A percentile compares a stretch with the other conserved stretches of the same genome.
These are phyloP conservation scores for Caenorhabditis brenneri DNA, from an alignment of 1,140 invertebrate species.

Conservation along the genomic window DNA sequence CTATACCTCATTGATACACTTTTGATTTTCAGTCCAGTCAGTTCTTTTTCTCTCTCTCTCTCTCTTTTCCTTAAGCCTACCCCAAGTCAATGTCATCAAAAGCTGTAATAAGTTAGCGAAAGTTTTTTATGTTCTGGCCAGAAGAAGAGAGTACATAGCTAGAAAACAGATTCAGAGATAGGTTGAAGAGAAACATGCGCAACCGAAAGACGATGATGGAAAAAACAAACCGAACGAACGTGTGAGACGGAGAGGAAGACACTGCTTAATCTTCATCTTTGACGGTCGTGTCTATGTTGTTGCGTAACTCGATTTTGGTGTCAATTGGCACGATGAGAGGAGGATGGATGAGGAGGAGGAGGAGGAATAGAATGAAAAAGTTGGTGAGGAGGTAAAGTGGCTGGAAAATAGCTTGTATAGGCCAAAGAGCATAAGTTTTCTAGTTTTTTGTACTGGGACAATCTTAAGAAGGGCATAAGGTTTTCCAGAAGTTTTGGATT, in stretches of 20 bases:
- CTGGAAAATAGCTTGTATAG: too few relatives aligned
- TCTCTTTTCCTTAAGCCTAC: neutral
- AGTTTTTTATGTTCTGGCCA: slow-evolving; percentile 20
- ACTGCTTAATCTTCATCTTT: neutral
- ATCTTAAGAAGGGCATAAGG: too few relatives aligned
- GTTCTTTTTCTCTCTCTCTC: neutral
- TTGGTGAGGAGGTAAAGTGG: too few relatives aligned
- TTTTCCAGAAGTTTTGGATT: too few relatives aligned
- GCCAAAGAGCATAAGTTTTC: too few relatives aligned
- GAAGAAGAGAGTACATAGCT: neutral
- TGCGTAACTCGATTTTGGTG: slow-evolving; percentile 28
- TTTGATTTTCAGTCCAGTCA: slow-evolving; percentile 16
- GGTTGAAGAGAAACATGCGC: neutral
- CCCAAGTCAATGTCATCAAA: neutral
- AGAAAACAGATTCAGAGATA: neutral
- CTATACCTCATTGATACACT: neutral
- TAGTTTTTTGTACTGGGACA: too few relatives aligned
- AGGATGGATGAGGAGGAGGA: neutral
- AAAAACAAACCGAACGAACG: slow-evolving; percentile 12
- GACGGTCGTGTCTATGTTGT: neutral
- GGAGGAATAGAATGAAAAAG: too few relatives aligned
- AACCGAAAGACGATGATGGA: too few relatives aligned
- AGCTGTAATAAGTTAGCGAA: slow-evolving; percentile 36
- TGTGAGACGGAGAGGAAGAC: neutral
- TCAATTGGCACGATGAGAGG: neutral